A percentile compares a stretch with the other conserved stretches of the same genome.
These are phyloP conservation scores for Bufo gargarizans DNA, from an alignment of 2,113 vertebrate species.

Conservation along the genomic window DNA sequence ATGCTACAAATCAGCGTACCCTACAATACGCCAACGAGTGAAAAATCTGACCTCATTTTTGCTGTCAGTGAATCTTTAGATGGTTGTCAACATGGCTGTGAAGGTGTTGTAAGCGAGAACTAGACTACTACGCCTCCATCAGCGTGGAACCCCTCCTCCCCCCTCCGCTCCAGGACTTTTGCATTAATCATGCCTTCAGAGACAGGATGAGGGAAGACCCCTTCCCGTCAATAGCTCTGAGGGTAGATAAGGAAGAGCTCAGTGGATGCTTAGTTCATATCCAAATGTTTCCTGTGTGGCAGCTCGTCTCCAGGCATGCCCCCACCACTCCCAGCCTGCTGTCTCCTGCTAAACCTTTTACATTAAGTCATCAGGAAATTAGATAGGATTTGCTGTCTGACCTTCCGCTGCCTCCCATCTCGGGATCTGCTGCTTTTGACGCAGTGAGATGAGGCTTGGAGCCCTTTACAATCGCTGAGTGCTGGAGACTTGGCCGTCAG, in stretches of 20 bases:
- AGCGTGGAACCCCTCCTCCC: background rate
- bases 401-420: slow-evolving; percentile 51
- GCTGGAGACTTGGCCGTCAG: slow-evolving; percentile 13
- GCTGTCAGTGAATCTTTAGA: background rate
- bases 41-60: background rate
- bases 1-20: background rate
- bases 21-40: background rate
- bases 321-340: slow-evolving; percentile 32
- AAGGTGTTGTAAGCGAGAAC: background rate
- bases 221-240: slow-evolving; percentile 35
- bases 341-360: slow-evolving; percentile 48
- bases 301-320: slow-evolving; percentile 23
- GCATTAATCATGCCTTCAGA: slow-evolving; percentile 37
- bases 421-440: slow-evolving; percentile 43
- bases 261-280: slow-evolving; percentile 32
- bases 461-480: slow-evolving; percentile 17
- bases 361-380: slow-evolving; percentile 56
- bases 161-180: background rate
- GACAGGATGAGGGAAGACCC: slow-evolving; percentile 50
- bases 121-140: background rate
- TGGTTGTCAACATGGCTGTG: background rate
- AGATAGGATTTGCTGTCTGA: slow-evolving; percentile 56
- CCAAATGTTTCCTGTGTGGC: slow-evolving; percentile 53
- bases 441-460: slow-evolving; percentile 41
- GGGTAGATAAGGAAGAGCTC: slow-evolving; percentile 27